phyloP scores from a whole-genome alignment of 2,113 vertebrate species.

The Sitta europaea region DNA sequence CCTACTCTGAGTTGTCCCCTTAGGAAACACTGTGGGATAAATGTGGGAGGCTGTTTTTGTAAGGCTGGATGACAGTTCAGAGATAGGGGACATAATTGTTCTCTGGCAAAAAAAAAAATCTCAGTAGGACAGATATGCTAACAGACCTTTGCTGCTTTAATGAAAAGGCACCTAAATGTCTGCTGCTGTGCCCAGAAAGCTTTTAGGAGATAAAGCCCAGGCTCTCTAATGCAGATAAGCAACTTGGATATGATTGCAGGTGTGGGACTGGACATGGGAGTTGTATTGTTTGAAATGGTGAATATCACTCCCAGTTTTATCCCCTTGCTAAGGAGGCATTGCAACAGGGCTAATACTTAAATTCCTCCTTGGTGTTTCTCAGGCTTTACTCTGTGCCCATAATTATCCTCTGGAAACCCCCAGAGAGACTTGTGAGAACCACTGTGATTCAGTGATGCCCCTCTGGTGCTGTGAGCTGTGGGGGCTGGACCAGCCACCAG shows the following conservation, averaged over 20 bases:
- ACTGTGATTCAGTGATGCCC: neutral
- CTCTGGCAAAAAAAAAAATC: neutral
- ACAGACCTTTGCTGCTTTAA: neutral
- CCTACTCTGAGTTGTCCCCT: neutral
- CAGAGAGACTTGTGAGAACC: neutral
- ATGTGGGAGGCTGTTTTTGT: neutral
- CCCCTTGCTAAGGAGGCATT: neutral
- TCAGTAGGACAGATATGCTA: neutral
- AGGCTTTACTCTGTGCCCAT: neutral
- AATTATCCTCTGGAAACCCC: neutral
- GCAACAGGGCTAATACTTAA: neutral
- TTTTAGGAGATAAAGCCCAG: neutral
- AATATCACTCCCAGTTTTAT: neutral
- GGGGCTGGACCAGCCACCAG: neutral
- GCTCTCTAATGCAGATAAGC: neutral
- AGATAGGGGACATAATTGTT: neutral
- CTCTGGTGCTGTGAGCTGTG: accelerated
- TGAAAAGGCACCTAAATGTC: neutral
- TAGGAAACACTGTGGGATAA: neutral
- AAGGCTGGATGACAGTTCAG: neutral
- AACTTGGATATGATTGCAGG: neutral
- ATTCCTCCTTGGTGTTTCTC: neutral
- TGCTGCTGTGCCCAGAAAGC: neutral
- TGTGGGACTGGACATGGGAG: neutral
- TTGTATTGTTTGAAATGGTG: neutral